These are phyloP conservation scores for Zhuqinia jingwanae DNA, from an alignment of 2,888 invertebrate genomes.

Conservation along the genomic window DNA sequence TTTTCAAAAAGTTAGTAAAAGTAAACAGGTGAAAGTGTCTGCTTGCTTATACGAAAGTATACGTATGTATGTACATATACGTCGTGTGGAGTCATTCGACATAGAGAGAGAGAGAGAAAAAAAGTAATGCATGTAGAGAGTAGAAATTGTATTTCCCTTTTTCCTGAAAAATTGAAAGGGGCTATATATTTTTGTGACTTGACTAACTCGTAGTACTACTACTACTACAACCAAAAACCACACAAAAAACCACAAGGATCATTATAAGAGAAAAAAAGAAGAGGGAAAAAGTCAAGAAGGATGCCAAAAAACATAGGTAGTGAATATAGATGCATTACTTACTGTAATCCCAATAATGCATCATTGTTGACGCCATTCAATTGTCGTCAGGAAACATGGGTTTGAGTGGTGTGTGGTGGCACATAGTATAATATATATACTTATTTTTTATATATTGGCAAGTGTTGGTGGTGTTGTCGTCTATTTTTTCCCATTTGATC, in stretches of 20 bases:
- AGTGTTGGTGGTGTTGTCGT: background rate
- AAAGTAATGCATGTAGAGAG: background rate
- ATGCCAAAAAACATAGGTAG: too few relatives aligned
- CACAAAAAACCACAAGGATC: constrained; percentile 3
- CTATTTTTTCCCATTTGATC: background rate
- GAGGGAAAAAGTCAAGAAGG: too few relatives aligned
- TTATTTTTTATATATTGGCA: background rate
- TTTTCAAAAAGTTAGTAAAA: constrained; percentile 30
- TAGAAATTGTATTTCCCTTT: constrained; percentile 20
- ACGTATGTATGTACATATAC: background rate
- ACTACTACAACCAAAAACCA: background rate
- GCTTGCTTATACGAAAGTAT: too few relatives aligned
- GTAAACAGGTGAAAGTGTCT: constrained; percentile 32
- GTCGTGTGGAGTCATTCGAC: background rate
- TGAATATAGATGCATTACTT: background rate
- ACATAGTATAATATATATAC: too few relatives aligned
- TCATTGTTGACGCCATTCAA: constrained; percentile 38
- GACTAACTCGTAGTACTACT: too few relatives aligned
- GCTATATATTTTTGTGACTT: background rate
- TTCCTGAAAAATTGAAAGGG: constrained; percentile 31
- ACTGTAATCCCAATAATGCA: constrained; percentile 3
- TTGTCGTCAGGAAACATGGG: constrained; percentile 18
- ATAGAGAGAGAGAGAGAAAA: background rate
- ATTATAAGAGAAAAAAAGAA: background rate
- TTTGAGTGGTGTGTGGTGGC: constrained; percentile 6